Conservation (phyloP, 2,113 vertebrate species). For the Asarcornis scutulata region DNA sequence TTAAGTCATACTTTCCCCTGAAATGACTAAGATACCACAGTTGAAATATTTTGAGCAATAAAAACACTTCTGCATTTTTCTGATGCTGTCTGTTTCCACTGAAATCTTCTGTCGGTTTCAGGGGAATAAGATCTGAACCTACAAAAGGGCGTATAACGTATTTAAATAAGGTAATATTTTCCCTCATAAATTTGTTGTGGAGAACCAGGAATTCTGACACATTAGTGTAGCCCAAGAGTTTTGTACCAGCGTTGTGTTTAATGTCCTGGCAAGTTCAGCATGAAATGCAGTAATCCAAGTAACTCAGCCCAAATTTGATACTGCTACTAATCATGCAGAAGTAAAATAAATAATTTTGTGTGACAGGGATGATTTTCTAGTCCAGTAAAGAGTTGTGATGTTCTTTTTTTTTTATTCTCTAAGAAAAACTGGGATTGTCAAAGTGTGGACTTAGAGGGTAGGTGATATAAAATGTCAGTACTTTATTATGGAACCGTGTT, state of each 20-base stretch:
- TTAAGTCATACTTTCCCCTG: neutral
- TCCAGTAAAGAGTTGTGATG: neutral
- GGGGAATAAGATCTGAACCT: neutral
- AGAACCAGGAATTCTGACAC: neutral
- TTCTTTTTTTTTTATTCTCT: neutral
- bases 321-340: neutral
- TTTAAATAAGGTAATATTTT: neutral
- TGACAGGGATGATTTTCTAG: neutral
- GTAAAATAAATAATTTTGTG: neutral
- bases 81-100: neutral
- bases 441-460: neutral
- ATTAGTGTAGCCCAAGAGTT: neutral
- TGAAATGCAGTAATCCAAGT: neutral
- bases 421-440: neutral
- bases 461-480: neutral
- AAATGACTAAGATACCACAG: neutral
- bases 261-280: neutral
- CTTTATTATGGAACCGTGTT: neutral
- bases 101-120: neutral
- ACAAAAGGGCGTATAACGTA: neutral
- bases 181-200: neutral
- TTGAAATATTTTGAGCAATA: neutral
- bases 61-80: slow-evolving; percentile 9
- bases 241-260: neutral
- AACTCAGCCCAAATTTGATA: neutral